These are phyloP conservation scores for Panthera leo DNA, from an alignment of 2,113 vertebrate species.

Conservation along the genomic window DNA sequence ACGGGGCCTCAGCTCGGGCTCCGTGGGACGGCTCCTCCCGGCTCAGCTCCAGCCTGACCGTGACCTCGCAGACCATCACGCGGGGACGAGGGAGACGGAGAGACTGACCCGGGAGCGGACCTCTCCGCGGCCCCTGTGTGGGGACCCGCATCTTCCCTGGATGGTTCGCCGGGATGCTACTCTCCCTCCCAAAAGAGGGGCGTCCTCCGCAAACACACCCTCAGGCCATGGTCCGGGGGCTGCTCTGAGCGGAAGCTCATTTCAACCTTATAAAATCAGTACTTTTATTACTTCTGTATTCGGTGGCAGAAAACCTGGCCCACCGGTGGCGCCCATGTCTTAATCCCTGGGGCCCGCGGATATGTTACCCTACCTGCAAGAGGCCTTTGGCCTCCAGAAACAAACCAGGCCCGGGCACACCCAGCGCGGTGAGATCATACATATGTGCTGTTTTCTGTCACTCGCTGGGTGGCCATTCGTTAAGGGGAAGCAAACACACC, in stretches of 20 bases:
- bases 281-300: not conserved
- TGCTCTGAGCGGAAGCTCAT: not conserved
- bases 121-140: not conserved
- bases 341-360: not conserved
- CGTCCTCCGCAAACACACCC: fast-evolving
- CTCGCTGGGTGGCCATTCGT: not conserved
- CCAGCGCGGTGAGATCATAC: not conserved
- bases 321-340: not conserved
- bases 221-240: fast-evolving
- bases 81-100: not conserved
- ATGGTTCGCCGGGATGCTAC: fast-evolving
- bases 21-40: not conserved
- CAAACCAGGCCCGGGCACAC: not conserved
- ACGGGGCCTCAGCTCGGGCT: not conserved
- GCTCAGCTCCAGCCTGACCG: no score
- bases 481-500: not conserved
- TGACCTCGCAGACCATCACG: not conserved
- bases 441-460: not conserved
- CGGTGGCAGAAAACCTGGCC: not conserved
- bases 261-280: not conserved
- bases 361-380: no score
- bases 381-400: not conserved
- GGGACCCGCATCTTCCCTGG: not conserved
- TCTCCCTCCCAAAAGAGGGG: not conserved
- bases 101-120: fast-evolving